Evolutionary conservation across 2,888 invertebrate genomes (phyloP).

Genomic region (Belgica antarctica): DNA sequence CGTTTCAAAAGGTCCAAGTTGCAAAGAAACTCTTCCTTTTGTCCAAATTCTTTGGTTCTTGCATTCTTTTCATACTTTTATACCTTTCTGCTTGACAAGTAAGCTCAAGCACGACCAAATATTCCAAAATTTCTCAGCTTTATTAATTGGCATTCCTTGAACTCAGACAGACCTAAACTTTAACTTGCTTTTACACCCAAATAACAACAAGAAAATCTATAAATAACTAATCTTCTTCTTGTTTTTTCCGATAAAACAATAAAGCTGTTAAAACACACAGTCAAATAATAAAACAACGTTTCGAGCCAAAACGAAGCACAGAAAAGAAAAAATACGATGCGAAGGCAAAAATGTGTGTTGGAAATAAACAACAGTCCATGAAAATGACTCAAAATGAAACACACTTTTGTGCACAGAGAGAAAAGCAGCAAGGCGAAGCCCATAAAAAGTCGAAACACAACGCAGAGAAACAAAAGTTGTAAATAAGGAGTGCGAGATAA

Average conservation of each 20-base stretch:
- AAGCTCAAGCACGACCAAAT: no score
- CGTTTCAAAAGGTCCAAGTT: no score
- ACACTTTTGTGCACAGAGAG: not conserved
- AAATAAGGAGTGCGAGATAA: constrained; percentile 3
- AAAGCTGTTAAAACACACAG: not conserved
- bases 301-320: not conserved
- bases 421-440: not conserved
- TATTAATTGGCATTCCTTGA: no score
- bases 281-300: not conserved
- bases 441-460: not conserved
- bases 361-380: constrained; percentile 29
- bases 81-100: no score
- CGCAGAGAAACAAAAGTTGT: not conserved
- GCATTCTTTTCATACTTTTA: no score
- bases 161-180: no score
- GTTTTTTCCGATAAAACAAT: not conserved
- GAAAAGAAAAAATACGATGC: not conserved
- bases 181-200: no score
- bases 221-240: not conserved
- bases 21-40: no score
- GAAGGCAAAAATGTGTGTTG: not conserved
- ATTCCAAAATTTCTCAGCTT: no score
- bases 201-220: not conserved
- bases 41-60: no score
- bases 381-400: not conserved